Evolutionary conservation across 1,140 invertebrate species (phyloP), one percentile per base, ranked within the genome.

Genomic region (Macrosteles quadrilineatus): DNA sequence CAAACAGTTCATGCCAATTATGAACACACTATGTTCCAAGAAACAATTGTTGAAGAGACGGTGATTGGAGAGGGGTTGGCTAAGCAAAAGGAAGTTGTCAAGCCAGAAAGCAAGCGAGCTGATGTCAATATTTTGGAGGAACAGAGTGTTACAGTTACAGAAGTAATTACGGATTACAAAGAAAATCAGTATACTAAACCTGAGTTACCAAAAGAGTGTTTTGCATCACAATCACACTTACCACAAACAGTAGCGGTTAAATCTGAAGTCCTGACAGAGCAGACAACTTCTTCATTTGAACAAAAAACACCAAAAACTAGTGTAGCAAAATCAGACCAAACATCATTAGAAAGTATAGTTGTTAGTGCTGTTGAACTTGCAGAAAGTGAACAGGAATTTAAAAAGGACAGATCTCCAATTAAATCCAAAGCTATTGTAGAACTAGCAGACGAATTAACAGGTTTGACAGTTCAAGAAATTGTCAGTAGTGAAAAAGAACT

Each of bases 351-450:
- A 79, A 81, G 82, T 68, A 59, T 89, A 19, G 78, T 82, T 57
- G 74, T 88, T 4, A 79, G 76, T 45, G 75, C 87, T 73, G 81
- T 84, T 73, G 78, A 85, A 78, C 73, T 80, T 23, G 82, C 79
- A 6, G 86, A 88, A 74, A 87, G 85, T 73, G 87, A 88, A 82
- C 78, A 79, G 55, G 68, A 80, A 70, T 82, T 84, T 71, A 76
- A 73, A 11, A 75, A 75, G 68, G 79, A 83, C 23, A 36, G 78
- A 2, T 78, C 76, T 72, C 85, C 85, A n/a, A 81, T 82, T 43
- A 68, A 69, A 30, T 86, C 86, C 75, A 76, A 74, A 45, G 86
- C 84, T 0, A 77, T 71, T 70, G 55, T 86, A 32, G 81, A 85
- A 73, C 72, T 87, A 17, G 77, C 79, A 11, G 85, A 86, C 73